A percentile compares a stretch with the other conserved stretches of the same genome.
Evolutionary conservation across 2,888 invertebrate species (phyloP).

Genomic region (Troides oblongomaculatus): DNA sequence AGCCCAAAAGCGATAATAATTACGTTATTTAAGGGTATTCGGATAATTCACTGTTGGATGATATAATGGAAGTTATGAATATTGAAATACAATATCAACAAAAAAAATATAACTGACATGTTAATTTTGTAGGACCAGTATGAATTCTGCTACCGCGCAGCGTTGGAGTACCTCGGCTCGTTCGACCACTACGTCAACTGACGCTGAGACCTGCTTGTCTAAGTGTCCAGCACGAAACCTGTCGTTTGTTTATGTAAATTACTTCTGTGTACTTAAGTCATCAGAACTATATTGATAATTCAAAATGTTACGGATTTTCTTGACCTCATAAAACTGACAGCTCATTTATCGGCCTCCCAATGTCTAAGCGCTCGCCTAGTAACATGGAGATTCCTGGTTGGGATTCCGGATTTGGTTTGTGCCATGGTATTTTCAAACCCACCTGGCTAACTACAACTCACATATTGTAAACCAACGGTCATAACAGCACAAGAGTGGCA

Average conservation of each 20-base stretch:
- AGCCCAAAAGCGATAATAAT: no score
- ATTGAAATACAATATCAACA: not conserved
- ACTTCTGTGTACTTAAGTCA: slow-evolving; percentile 54
- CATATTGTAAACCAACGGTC: no score
- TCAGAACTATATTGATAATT: not conserved
- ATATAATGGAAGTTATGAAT: not conserved
- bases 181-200: slow-evolving; percentile 97
- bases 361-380: no score
- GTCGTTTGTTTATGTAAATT: slow-evolving; percentile 37
- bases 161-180: slow-evolving; percentile 98
- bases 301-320: not conserved
- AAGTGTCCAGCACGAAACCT: slow-evolving; percentile 45
- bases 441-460: no score
- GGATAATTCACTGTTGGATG: not conserved
- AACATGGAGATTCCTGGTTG: no score
- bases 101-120: not conserved
- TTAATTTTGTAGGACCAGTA: slow-evolving; percentile 92
- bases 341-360: not conserved
- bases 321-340: not conserved
- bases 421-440: no score
- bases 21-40: no score
- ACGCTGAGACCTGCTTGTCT: slow-evolving; percentile 78
- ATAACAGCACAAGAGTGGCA: no score
- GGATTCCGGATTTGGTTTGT: no score
- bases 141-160: slow-evolving; percentile 99